Conservation (phyloP, 2,113 vertebrate species). For the Dryoscopus gambensis region DNA sequence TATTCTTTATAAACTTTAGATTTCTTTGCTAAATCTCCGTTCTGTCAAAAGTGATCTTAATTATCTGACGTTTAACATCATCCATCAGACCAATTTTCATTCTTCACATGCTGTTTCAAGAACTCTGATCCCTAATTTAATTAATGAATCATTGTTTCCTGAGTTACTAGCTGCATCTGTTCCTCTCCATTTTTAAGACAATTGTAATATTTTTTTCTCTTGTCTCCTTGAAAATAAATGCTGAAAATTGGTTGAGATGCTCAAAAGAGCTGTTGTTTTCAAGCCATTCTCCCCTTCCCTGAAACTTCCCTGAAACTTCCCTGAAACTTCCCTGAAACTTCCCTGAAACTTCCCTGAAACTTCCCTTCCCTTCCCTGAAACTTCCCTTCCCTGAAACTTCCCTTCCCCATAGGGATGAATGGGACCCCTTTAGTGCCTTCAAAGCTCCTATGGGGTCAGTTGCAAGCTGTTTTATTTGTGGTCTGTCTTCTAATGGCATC, state of each 20-base stretch:
- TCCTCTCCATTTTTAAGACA: background rate
- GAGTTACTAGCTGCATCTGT: background rate
- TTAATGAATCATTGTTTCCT: slow-evolving; percentile 53
- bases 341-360: too few relatives aligned
- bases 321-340: too few relatives aligned
- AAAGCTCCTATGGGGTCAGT: background rate
- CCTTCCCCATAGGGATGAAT: background rate
- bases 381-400: background rate
- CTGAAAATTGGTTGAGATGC: background rate
- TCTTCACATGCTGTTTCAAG: slow-evolving; percentile 30
- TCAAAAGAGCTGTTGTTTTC: background rate
- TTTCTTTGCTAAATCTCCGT: slow-evolving; percentile 20
- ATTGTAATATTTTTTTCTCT: background rate
- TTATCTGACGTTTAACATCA: background rate
- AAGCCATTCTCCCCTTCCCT: background rate
- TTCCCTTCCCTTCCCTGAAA: background rate
- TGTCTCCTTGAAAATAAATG: background rate
- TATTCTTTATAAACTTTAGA: background rate
- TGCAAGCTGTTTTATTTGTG: background rate
- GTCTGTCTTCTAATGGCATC: background rate
- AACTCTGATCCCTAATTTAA: slow-evolving; percentile 45
- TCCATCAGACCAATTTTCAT: slow-evolving; percentile 29
- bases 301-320: background rate
- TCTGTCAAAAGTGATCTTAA: slow-evolving; percentile 53
- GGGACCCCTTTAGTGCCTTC: background rate